Conservation (phyloP, 23 tunicate species). For the Clavelina lepadiformis region DNA sequence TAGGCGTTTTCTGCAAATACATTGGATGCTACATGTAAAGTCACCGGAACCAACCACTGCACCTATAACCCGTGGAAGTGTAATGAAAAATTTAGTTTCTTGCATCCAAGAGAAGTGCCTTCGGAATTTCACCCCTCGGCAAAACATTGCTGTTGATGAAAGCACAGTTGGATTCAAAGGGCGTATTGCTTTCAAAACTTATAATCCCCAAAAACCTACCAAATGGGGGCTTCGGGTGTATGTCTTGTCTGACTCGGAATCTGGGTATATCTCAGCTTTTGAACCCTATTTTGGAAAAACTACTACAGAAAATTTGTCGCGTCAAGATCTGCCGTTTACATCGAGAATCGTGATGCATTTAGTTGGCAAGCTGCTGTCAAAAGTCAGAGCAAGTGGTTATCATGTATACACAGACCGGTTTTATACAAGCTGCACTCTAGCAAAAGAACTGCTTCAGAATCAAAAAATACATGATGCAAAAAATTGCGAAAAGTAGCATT, state of each 20-base stretch:
- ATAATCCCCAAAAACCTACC: constrained; percentile 37
- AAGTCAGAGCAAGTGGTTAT: constrained; percentile 9
- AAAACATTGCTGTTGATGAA: constrained; percentile 15
- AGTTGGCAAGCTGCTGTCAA: constrained; percentile 13
- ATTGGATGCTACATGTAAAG: constrained; percentile 15
- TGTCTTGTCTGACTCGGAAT: constrained; percentile 14
- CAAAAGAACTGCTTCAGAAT: not conserved
- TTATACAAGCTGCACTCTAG: constrained; percentile 7
- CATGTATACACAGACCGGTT: constrained; percentile 33
- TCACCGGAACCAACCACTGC: constrained; percentile 13
- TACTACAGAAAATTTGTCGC: constrained; percentile 1
- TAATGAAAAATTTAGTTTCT: constrained; percentile 5
- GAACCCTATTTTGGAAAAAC: constrained; percentile 28
- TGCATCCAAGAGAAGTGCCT: constrained; percentile 12
- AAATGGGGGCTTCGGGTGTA: constrained; percentile 33
- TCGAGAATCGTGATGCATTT: constrained; percentile 24
- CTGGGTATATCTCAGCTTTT: constrained; percentile 18
- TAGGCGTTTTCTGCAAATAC: constrained; percentile 6
- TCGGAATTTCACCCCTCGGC: not conserved
- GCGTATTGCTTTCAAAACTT: constrained; percentile 15
- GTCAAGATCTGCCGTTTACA: constrained; percentile 8
- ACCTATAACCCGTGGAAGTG: constrained; percentile 9
- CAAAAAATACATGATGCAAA: too few species aligned
- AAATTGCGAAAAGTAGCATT: too few species aligned
- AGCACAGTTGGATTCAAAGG: constrained; percentile 23